Conservation (phyloP, 2,113 vertebrate species). For the Baryphthengus martii region DNA sequence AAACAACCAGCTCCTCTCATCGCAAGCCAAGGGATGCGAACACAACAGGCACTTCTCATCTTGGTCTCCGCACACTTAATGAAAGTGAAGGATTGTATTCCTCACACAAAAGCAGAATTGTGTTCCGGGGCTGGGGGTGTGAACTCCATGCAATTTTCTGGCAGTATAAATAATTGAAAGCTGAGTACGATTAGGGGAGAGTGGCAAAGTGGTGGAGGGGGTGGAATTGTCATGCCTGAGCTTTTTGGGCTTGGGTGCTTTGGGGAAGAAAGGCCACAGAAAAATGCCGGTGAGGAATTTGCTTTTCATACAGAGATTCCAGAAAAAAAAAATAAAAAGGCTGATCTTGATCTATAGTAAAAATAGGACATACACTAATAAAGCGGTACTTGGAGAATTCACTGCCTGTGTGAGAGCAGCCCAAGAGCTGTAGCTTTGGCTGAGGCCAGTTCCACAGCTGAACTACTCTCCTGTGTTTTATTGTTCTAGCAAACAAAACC, state of each 20-base stretch:
- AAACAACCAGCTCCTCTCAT: slow-evolving; percentile 62
- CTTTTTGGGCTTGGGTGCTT: background rate
- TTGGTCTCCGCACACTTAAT: slow-evolving; percentile 30
- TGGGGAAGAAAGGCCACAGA: background rate
- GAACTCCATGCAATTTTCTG: slow-evolving; percentile 25
- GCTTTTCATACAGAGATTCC: background rate
- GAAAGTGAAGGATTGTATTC: slow-evolving; percentile 68
- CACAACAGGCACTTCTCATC: slow-evolving; percentile 66
- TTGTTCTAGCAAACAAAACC: slow-evolving; percentile 60
- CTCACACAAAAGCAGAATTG: slow-evolving; percentile 54
- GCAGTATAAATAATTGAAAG: slow-evolving; percentile 63
- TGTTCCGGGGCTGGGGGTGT: slow-evolving; percentile 46
- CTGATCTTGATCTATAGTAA: background rate
- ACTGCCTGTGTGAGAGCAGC: background rate
- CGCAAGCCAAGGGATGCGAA: slow-evolving; percentile 50
- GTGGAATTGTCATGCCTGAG: background rate
- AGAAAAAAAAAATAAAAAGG: background rate
- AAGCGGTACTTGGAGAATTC: background rate
- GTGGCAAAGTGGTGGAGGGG: fast-evolving
- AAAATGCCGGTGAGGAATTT: background rate
- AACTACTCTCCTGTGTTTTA: background rate
- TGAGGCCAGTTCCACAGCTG: background rate
- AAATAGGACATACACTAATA: background rate
- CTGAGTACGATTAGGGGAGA: background rate
- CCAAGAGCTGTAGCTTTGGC: background rate